A percentile compares a stretch with the other conserved stretches of the same genome.
Conservation (phyloP, 2,797 vertebrate genomes). For the Varecia variegata region DNA sequence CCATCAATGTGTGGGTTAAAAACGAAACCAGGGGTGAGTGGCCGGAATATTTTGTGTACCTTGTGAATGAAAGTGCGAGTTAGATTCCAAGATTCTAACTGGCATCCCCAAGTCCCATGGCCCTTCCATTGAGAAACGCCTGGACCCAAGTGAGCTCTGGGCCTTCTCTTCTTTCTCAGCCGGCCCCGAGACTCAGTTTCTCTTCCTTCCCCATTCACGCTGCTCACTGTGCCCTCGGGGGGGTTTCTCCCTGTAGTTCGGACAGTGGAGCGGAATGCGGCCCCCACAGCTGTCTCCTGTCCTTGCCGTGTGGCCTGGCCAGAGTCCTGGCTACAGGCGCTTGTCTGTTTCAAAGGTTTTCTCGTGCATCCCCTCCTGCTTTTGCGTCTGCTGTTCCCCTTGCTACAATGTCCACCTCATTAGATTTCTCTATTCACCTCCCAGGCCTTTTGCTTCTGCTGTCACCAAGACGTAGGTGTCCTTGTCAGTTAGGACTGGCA, state of each 20-base stretch:
- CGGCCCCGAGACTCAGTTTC: accelerated
- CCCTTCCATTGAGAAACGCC: accelerated
- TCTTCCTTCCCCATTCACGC: background rate
- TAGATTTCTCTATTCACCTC: background rate
- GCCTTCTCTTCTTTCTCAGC: background rate
- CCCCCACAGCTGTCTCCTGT: too few relatives aligned
- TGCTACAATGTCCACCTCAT: background rate
- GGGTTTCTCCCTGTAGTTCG: background rate
- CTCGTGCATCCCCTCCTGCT: background rate
- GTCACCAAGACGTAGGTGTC: background rate
- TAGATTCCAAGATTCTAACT: accelerated
- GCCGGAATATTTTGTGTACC: accelerated
- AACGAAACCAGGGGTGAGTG: slow-evolving; percentile 93
- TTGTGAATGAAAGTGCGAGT: background rate
- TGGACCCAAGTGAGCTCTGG: background rate
- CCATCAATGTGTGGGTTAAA: slow-evolving; percentile 94
- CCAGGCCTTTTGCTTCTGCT: background rate
- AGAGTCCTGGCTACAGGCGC: background rate
- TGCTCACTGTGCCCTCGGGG: accelerated
- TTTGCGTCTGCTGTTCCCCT: background rate
- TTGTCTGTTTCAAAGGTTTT: background rate
- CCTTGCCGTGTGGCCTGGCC: accelerated
- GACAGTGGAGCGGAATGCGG: background rate
- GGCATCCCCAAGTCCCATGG: accelerated
- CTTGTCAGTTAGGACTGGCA: too few relatives aligned